Evolutionary conservation across 64 coral and sea anemone species (phyloP).

Genomic region (Pocillopora damicornis): DNA sequence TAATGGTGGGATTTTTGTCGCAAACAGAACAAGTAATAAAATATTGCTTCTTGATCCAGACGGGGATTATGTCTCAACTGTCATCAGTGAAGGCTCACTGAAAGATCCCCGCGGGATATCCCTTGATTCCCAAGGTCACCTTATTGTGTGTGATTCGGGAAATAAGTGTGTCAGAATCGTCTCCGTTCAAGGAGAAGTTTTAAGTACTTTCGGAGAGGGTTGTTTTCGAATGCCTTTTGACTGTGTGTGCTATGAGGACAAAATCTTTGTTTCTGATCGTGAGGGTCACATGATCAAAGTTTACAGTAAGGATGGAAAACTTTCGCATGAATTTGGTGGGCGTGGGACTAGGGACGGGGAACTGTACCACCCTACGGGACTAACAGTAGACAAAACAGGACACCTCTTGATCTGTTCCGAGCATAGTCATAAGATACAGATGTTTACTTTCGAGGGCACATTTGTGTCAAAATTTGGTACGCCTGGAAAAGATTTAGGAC

Average conservation of each 20-base stretch:
- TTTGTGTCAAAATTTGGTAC: constrained; percentile 27
- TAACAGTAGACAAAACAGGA: constrained; percentile 32
- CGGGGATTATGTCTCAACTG: constrained; percentile 14
- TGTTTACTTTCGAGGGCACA: constrained; percentile 18
- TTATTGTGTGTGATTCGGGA: constrained; percentile 5
- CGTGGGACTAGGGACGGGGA: background rate
- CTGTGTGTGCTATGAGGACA: constrained; percentile 6
- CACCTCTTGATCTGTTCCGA: constrained; percentile 19
- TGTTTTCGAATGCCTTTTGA: background rate
- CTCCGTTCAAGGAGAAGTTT: background rate
- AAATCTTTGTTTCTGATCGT: constrained; percentile 17
- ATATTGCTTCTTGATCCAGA: background rate
- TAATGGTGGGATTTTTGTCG: constrained; percentile 4
- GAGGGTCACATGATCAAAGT: background rate
- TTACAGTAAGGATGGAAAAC: background rate
- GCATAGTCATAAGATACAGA: background rate
- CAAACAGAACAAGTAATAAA: constrained; percentile 5
- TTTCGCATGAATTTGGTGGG: constrained; percentile 20
- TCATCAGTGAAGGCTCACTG: background rate
- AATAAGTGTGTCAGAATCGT: background rate
- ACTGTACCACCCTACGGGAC: constrained; percentile 4
- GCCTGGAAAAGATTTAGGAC: constrained; percentile 1
- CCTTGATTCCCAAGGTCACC: background rate
- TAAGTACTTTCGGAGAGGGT: background rate
- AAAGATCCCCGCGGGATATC: constrained; percentile 16